Evolutionary conservation across 2,797 vertebrate genomes (phyloP).

Genomic region (Anniella stebbinsi): DNA sequence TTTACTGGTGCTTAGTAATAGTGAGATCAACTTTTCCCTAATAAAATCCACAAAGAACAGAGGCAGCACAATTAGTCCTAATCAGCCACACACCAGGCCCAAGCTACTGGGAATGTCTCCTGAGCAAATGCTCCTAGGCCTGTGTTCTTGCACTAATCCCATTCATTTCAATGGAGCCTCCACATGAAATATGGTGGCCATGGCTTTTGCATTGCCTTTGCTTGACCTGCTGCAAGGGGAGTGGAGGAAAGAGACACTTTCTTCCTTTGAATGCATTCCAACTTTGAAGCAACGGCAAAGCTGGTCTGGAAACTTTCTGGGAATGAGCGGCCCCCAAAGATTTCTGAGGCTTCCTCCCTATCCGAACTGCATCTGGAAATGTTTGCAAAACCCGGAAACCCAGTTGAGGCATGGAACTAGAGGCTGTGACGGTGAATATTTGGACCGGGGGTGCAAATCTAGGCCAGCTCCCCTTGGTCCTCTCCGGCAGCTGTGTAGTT

Average conservation of each 20-base stretch:
- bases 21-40: neutral
- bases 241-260: slow-evolving; percentile 19
- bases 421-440: slow-evolving; percentile 11
- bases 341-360: slow-evolving; percentile 28
- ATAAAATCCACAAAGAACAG: neutral
- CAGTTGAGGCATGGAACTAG: slow-evolving; percentile 47
- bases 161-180: neutral
- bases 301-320: neutral
- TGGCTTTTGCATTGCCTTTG: neutral
- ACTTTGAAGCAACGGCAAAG: slow-evolving; percentile 49
- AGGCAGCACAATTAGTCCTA: neutral
- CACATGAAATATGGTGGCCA: neutral
- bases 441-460: slow-evolving; percentile 20
- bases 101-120: neutral
- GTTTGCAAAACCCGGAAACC: slow-evolving; percentile 51
- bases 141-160: too few species aligned
- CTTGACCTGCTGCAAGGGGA: neutral
- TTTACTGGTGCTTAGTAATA: slow-evolving; percentile 1
- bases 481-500: slow-evolving; percentile 68
- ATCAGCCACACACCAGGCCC: neutral
- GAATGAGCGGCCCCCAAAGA: slow-evolving; percentile 29
- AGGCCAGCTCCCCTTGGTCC: slow-evolving; percentile 57
- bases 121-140: neutral
- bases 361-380: neutral
- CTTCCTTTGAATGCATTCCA: slow-evolving; percentile 47